Conservation (phyloP, 2,113 vertebrate genomes). For the Calyptomena viridis region DNA sequence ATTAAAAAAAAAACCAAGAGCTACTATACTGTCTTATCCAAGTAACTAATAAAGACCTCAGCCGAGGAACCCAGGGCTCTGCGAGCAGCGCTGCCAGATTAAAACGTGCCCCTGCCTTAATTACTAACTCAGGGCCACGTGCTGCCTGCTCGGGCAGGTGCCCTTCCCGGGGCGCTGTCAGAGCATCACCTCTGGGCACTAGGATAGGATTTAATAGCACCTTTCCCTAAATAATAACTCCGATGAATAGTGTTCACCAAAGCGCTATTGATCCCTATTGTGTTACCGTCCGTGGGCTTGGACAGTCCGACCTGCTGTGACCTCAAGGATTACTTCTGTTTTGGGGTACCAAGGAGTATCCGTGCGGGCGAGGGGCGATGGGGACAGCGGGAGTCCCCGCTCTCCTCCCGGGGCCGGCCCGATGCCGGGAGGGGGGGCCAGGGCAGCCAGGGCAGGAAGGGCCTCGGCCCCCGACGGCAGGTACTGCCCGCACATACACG, state of each 20-base stretch:
- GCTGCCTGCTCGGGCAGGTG: background rate
- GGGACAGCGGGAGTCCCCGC: background rate
- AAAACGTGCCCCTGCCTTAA: background rate
- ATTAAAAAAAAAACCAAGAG: background rate
- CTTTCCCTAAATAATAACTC: background rate
- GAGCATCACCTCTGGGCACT: background rate
- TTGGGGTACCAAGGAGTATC: background rate
- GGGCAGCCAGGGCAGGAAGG: background rate
- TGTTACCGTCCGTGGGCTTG: background rate
- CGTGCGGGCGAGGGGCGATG: background rate
- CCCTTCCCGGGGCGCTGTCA: background rate
- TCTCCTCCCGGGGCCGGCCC: background rate
- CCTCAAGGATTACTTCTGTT: background rate
- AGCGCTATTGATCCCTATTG: background rate
- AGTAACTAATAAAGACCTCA: background rate
- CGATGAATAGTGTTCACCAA: rapidly evolving
- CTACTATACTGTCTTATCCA: background rate
- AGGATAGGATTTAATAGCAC: background rate
- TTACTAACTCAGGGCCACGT: background rate
- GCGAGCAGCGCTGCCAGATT: background rate
- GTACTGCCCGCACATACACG: background rate
- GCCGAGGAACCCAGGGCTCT: background rate
- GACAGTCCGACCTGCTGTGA: background rate
- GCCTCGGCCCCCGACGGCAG: background rate
- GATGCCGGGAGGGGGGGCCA: background rate